Base-by-base conservation (phyloP, 2,113 vertebrate genomes). In the Scomber japonicus region DNA sequence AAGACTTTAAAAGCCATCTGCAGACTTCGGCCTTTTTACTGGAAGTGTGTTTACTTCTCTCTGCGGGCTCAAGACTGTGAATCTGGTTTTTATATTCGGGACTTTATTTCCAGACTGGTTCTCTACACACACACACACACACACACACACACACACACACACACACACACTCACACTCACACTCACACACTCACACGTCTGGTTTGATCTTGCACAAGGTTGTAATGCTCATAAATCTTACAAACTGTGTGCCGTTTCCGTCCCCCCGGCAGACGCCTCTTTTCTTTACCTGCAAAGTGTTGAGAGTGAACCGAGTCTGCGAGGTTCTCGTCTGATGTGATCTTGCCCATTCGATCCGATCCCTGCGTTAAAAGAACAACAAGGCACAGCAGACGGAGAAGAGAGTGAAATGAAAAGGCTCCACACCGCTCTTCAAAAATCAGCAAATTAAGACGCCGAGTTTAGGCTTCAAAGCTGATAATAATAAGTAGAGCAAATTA, bases 301-400 rank as follows among this genome's bases (percentile, higher is more conserved):
- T 97, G 92, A 13, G 96, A 91, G 50, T 95, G 93, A 68, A 96
- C 95, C 0, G 95, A 90, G 51, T 97, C 97, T 0, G 95, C 90
- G n/a, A 98, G 86, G 76, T 94, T 96, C 82, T 97, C 97, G 19
- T 97, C 97, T 0, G 96, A 94, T 0, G 96, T 95, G 7, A 96
- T 95, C 71, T 92, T 96, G 59, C 95, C 91, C 30, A 88, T 92
- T 62, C 95, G 86, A 4, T 96, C 95, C 0, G 94, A 91, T 65
- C 87, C 92, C 96, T 96, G 79, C 49, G 8, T 19, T 78, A 83
- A 4, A 82, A 77, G 27, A 75, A 64, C 11, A 51, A 65, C 8
- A 50, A 0, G 45, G 45, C 5, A 11, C 5, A 11, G 55, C 53
- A 82, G 63, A 44, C 5, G 40, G 24, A 71, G 66, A 40, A 11